phyloP scores from a whole-genome alignment of 2,797 vertebrate species.

The Cyclopterus lumpus region DNA sequence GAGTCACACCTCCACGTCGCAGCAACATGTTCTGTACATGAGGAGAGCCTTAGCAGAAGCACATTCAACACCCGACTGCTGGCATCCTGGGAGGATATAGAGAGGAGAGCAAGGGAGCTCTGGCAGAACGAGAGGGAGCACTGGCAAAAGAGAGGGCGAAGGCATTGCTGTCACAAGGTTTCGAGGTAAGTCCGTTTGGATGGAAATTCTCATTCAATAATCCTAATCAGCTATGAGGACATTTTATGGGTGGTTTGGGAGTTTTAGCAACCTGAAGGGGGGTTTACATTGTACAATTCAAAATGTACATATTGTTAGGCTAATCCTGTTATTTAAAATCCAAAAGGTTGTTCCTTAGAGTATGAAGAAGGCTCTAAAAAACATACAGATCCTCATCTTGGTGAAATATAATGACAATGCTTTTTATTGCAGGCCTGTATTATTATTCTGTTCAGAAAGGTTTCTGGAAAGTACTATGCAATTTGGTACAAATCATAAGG shows the following conservation, averaged over 20 bases:
- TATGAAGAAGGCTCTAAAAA: neutral
- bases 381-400: neutral
- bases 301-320: neutral
- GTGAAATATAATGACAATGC: neutral
- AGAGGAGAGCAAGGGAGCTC: neutral
- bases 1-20: slow-evolving; percentile 23
- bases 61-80: slow-evolving; percentile 19
- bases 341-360: neutral
- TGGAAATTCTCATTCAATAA: neutral
- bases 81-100: slow-evolving; percentile 9
- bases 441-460: neutral
- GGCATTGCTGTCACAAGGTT: neutral
- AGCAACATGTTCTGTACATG: slow-evolving; percentile 13
- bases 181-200: slow-evolving; percentile 43
- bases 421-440: neutral
- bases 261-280: neutral
- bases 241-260: neutral
- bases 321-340: neutral
- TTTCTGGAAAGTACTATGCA: neutral
- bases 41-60: slow-evolving; percentile 18
- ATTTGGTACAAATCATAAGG: neutral
- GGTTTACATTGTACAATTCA: neutral
- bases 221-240: neutral
- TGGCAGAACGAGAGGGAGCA: neutral
- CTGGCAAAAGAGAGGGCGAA: neutral